Conservation (phyloP, 2,113 vertebrate species). For the Trichomycterus rosablanca region DNA sequence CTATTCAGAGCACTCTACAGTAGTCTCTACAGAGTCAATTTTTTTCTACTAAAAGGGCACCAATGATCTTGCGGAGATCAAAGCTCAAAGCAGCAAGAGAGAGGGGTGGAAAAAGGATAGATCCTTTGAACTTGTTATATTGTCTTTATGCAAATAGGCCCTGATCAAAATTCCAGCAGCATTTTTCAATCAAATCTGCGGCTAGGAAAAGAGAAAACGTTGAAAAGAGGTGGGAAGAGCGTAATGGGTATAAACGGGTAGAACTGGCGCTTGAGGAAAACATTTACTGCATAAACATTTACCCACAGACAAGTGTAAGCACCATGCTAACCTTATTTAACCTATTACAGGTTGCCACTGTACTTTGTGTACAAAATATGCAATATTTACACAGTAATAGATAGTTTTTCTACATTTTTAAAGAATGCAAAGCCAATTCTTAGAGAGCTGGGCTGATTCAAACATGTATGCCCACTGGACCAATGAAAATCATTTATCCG, state of each 20-base stretch:
- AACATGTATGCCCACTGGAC: too few relatives aligned
- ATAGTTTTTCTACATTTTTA: too few relatives aligned
- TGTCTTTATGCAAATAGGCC: conserved; percentile 72
- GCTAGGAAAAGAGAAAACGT: conserved; percentile 26
- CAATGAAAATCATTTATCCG: too few relatives aligned
- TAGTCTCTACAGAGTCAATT: conserved; percentile 51
- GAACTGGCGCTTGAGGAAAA: conserved; percentile 1
- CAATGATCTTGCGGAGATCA: conserved; percentile 44
- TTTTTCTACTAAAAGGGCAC: conserved; percentile 40
- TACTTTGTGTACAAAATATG: too few relatives aligned
- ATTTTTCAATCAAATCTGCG: conserved; percentile 57
- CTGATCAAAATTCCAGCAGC: conserved; percentile 71
- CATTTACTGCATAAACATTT: too few relatives aligned
- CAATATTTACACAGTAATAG: too few relatives aligned
- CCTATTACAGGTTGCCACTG: too few relatives aligned
- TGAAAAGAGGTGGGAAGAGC: background rate
- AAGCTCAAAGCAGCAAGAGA: conserved; percentile 41
- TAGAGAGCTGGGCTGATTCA: too few relatives aligned
- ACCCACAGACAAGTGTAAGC: too few relatives aligned
- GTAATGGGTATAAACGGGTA: background rate
- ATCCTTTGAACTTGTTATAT: conserved; percentile 63
- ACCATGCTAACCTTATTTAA: too few relatives aligned
- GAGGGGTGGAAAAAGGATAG: conserved; percentile 50
- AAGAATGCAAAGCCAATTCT: too few relatives aligned
- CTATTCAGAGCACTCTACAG: conserved; percentile 54